A percentile compares a stretch with the other conserved stretches of the same genome.
Evolutionary conservation across 2,797 vertebrate genomes (phyloP).

Genomic region (Neoniphon sammara): DNA sequence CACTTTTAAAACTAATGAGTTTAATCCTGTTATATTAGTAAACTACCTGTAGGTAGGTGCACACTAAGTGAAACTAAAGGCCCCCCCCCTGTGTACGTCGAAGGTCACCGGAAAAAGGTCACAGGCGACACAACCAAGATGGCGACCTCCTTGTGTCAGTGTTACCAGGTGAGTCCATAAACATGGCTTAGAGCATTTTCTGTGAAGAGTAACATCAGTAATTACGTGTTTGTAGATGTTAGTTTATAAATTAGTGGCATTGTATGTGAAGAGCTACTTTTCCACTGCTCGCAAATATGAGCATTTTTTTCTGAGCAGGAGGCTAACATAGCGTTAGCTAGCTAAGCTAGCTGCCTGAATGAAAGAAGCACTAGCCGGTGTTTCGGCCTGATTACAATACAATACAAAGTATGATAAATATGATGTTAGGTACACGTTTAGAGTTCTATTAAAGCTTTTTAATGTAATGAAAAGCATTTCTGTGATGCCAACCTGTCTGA

Average conservation of each 20-base stretch:
- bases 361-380: slow-evolving; percentile 37
- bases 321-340: slow-evolving; percentile 35
- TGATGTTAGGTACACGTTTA: too few relatives aligned
- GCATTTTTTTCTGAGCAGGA: rapidly evolving
- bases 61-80: neutral
- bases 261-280: rapidly evolving
- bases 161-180: slow-evolving; percentile 80
- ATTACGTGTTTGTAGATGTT: rapidly evolving
- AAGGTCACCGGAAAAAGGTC: slow-evolving; percentile 78
- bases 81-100: slow-evolving; percentile 37
- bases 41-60: too few relatives aligned
- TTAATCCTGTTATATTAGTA: too few relatives aligned
- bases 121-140: slow-evolving; percentile 76
- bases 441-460: rapidly evolving
- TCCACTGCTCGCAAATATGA: rapidly evolving
- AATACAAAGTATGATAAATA: too few relatives aligned
- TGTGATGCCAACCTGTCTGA: too few relatives aligned
- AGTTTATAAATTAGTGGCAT: rapidly evolving
- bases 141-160: slow-evolving; percentile 85
- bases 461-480: neutral
- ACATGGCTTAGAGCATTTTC: neutral
- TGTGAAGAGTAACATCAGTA: neutral
- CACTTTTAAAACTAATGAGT: too few relatives aligned
- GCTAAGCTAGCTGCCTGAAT: slow-evolving; percentile 28
- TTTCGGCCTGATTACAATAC: neutral